Base-by-base conservation (phyloP, 2,797 vertebrate species). In the Bovichtus diacanthus region DNA sequence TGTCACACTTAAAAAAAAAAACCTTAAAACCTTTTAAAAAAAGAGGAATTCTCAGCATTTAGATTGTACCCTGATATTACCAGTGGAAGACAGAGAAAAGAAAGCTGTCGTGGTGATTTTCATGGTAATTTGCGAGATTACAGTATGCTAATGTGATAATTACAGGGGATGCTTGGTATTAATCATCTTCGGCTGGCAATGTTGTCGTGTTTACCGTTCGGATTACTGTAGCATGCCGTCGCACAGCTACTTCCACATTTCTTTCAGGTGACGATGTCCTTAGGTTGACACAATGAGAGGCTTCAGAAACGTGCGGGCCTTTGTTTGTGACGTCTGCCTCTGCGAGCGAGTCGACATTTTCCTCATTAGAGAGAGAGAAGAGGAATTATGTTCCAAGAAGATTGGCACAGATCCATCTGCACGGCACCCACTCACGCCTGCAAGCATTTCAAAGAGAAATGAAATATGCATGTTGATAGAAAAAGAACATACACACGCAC, bases 91-190 rank as follows among this genome's bases (percentile, higher is more conserved):
- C 63, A 29, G 58, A 76, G 53, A 84, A 87, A 88, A 81, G 83
- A 88, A 90, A 87, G 82, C 85, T 78, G 84, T 83, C 81, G 77
- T 27, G 21, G 70, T 91, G 81, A 92, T 92, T 92, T 89, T 92
- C 90, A 88, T 92, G 86, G 71, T 94, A 90, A 95, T 93, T 91
- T 91, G 83, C 5, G 38, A 89, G 88, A 93, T 93, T 90, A 92
- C 85, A 92, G 81, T 94, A 94, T 94, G 92, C 90, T 93, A 94
- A 95, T 94, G 86, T 85, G 83, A 87, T 94, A 91, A 94, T 94
- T 92, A 94, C 80, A 76, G 81, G 82, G 77, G 84, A 74, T 72
- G 89, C 84, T 83, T 81, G 85, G 88, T 84, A 88, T 90, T 89
- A 89, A 93, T 90, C 90, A 86, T 77, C 83, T 44, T 61, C 69